phyloP scores from a whole-genome alignment of 2,113 vertebrate species.

The Seriola dumerili region DNA sequence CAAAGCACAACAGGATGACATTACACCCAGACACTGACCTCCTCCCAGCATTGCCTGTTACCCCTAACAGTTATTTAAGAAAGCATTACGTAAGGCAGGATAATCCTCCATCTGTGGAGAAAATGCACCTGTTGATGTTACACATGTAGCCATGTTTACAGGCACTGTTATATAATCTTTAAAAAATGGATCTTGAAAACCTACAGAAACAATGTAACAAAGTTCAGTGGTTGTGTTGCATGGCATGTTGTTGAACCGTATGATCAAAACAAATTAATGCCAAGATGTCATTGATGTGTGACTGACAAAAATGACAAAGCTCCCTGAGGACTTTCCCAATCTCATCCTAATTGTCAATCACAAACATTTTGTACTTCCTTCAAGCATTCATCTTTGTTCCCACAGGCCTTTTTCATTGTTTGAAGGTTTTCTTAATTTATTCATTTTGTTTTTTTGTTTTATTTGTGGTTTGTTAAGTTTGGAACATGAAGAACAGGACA shows the following conservation, averaged over 20 bases:
- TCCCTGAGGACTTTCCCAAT: constrained; percentile 6
- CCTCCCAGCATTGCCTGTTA: constrained; percentile 22
- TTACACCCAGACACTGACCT: constrained; percentile 53
- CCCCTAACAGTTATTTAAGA: constrained; percentile 45
- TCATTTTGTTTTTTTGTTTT: background rate
- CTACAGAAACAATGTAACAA: background rate
- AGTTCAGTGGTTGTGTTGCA: background rate
- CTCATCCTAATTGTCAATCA: constrained; percentile 3
- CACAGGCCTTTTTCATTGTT: constrained; percentile 15
- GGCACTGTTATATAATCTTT: background rate
- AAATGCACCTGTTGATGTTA: constrained; percentile 14
- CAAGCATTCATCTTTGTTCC: background rate
- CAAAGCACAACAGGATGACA: constrained; percentile 56
- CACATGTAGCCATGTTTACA: background rate
- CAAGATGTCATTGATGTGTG: constrained; percentile 27
- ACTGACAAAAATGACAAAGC: constrained; percentile 44
- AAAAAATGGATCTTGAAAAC: background rate
- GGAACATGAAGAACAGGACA: constrained; percentile 24
- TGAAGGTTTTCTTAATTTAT: constrained; percentile 39
- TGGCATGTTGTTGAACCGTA: constrained; percentile 12
- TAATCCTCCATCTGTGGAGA: constrained; percentile 30
- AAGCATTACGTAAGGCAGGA: constrained; percentile 18
- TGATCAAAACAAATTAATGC: constrained; percentile 30
- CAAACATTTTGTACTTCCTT: constrained; percentile 4
- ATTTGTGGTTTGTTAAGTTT: constrained; percentile 13